phyloP scores from a whole-genome alignment of 2,888 invertebrate species.

The Hirudinaria manillensis region DNA sequence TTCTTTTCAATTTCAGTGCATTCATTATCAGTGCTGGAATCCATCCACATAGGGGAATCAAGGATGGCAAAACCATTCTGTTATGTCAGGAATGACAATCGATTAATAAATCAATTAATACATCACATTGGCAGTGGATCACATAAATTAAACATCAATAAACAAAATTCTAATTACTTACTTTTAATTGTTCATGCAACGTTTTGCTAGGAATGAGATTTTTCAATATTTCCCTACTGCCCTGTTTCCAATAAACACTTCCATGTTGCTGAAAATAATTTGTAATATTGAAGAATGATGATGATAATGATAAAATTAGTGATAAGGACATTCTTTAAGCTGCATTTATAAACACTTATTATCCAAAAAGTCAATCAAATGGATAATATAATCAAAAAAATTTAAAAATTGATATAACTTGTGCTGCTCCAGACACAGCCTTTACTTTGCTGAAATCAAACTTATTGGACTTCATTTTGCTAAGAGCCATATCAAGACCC shows the following conservation, averaged over 20 bases:
- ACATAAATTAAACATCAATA: not conserved
- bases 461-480: slow-evolving; percentile 72
- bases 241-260: slow-evolving; percentile 85
- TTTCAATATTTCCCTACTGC: slow-evolving; percentile 64
- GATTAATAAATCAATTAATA: not conserved
- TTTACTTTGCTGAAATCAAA: slow-evolving; percentile 76
- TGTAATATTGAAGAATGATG: not conserved
- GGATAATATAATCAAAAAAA: not conserved
- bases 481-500: slow-evolving; percentile 82
- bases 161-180: slow-evolving; percentile 44
- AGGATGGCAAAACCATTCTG: slow-evolving; percentile 67
- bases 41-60: slow-evolving; percentile 93
- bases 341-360: no score
- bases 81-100: slow-evolving; percentile 33
- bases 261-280: slow-evolving; percentile 77
- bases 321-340: no score
- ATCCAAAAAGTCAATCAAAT: not conserved
- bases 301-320: not conserved
- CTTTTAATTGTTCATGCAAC: slow-evolving; percentile 74
- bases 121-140: not conserved
- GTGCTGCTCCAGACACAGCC: slow-evolving; percentile 47
- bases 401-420: slow-evolving; percentile 14
- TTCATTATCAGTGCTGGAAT: slow-evolving; percentile 72
- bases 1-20: slow-evolving; percentile 73
- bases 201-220: slow-evolving; percentile 69